Conservation (phyloP, 2,113 vertebrate genomes). For the Elaphurus davidianus region DNA sequence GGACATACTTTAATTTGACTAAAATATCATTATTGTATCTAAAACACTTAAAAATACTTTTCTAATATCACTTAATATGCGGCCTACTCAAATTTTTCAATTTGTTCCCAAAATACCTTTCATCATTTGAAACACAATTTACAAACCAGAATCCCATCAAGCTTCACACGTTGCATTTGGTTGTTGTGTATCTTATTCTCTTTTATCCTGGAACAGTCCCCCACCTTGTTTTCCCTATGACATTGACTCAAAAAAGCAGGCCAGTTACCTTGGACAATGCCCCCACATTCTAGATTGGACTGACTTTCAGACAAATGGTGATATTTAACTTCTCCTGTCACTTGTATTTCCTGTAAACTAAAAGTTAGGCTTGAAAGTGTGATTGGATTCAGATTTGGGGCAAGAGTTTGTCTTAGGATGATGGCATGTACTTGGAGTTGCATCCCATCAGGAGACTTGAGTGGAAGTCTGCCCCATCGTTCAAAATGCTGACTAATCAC, state of each 20-base stretch:
- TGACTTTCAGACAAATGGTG: background rate
- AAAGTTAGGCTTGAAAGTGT: background rate
- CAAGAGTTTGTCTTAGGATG: background rate
- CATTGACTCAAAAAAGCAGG: background rate
- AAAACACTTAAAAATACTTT: background rate
- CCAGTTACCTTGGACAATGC: background rate
- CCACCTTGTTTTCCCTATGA: background rate
- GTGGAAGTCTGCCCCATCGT: background rate
- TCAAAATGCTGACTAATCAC: background rate
- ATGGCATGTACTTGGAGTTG: background rate
- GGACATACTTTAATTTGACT: background rate
- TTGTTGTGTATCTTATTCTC: background rate
- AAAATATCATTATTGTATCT: background rate
- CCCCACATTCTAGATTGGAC: background rate
- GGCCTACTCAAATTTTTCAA: background rate
- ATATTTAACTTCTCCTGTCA: background rate
- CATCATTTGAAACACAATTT: background rate
- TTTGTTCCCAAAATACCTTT: background rate
- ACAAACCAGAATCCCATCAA: background rate
- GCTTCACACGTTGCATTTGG: background rate
- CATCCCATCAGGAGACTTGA: background rate
- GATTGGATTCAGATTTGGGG: background rate
- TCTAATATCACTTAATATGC: background rate
- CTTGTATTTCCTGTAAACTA: background rate
- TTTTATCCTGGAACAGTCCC: background rate